Conservation (phyloP, 2,888 invertebrate species). For the Synergus gifuensis region DNA sequence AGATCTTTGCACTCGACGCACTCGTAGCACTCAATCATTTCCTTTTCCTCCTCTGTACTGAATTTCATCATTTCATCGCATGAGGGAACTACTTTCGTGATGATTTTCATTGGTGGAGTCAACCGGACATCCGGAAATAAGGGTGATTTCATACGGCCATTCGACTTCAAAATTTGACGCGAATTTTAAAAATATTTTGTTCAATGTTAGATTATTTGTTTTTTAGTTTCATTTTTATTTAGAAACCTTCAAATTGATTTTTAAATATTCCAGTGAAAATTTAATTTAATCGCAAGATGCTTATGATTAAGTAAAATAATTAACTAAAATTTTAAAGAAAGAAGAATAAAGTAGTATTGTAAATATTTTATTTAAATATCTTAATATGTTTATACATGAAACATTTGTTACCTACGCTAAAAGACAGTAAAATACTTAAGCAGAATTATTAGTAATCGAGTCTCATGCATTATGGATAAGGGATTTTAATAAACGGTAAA, state of each 20-base stretch:
- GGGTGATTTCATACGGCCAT: background rate
- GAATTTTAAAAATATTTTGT: background rate
- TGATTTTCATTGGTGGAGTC: background rate
- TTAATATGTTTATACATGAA: conserved; percentile 23
- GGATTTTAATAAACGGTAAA: background rate
- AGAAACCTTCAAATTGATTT: too few relatives aligned
- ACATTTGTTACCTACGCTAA: background rate
- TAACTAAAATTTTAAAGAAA: background rate
- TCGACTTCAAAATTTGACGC: background rate
- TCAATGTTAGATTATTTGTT: too few relatives aligned
- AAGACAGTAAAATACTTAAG: conserved; percentile 14
- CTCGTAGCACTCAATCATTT: too few relatives aligned
- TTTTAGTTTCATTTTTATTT: too few relatives aligned
- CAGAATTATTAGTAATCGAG: conserved; percentile 21
- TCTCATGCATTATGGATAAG: background rate
- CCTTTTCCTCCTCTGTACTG: background rate
- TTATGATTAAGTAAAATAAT: background rate
- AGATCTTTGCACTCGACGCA: background rate
- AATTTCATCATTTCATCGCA: background rate
- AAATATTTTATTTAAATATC: conserved; percentile 30
- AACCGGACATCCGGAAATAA: background rate
- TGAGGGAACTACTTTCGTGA: background rate
- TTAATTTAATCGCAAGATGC: too few relatives aligned
- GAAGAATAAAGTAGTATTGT: background rate
- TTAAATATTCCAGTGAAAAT: too few relatives aligned